Base-by-base conservation (phyloP, 2,888 invertebrate species). In the Doris montereyensis region DNA sequence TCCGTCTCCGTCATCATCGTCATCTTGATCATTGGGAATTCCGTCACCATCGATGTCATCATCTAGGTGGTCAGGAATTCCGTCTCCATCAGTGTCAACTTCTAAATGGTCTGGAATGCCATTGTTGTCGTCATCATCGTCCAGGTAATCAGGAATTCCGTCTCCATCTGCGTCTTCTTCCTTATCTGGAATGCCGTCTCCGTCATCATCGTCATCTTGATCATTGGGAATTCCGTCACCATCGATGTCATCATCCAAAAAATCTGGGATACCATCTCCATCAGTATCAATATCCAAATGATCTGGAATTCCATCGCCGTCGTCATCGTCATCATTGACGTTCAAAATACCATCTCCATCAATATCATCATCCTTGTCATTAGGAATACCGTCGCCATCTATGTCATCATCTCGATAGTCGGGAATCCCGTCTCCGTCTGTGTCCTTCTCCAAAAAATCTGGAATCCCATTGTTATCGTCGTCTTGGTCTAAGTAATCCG, bases 281-380 rank as follows among this genome's bases (percentile, higher is more conserved):
- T 89, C 87, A 32, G 76, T 77, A 65, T 87, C 85, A 32, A 81
- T 81, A 71, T 87, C 86, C 0, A 82, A 24, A 57, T 82, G 68
- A 89, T 87, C 87, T 26, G 87, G 87, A 24, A 88, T 87, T 5
- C 88, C 88, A 81, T 88, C 86, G 0, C 89, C 89, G 80, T 89
- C 88, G 24, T 86, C 87, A 82, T 89, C 88, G 32, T 65, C 81
- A 80, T 89, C 89, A 35, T 88, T 87, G 28, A 83, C 41, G 57
- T 85, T 74, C 89, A 85, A 85, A 21, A 85, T 84, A 13, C 85
- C 86, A 70, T 83, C 80, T 4, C 77, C 81, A 79, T 85, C 85
- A 80, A 81, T 83, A 58, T 87, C 86, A 35, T 82, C 82, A 65
- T 85, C 84, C 76, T 83, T n/a, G 32, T 82, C 70, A 80, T 88